Evolutionary conservation across 2,113 vertebrate species (phyloP).

Genomic region (Trachemys scripta): DNA sequence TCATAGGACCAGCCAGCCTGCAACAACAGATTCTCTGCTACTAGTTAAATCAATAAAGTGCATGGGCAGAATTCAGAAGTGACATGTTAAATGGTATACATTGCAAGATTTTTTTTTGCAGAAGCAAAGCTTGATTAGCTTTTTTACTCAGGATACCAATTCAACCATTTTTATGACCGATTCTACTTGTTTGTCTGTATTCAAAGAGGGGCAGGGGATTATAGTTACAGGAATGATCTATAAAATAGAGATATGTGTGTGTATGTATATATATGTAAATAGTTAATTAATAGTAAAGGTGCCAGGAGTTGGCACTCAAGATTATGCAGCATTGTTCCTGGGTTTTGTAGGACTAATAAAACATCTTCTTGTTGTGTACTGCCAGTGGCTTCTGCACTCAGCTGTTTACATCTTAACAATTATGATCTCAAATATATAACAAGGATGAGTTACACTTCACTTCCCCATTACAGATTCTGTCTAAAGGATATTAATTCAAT

Average conservation of each 20-base stretch:
- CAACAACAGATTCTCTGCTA: background rate
- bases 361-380: background rate
- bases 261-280: background rate
- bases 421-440: background rate
- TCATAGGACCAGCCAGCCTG: background rate
- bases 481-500: background rate
- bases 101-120: background rate
- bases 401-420: background rate
- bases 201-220: background rate
- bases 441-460: background rate
- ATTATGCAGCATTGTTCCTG: background rate
- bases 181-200: background rate
- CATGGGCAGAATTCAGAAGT: background rate
- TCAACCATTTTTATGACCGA: background rate
- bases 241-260: background rate
- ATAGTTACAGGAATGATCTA: background rate
- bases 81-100: background rate
- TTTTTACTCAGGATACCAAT: background rate
- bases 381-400: background rate
- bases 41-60: background rate
- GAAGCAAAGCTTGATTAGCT: background rate
- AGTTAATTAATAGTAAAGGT: background rate
- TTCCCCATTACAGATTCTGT: rapidly evolving
- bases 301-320: rapidly evolving
- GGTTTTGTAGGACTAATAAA: background rate